Conservation (phyloP, 1,140 invertebrate species). For the Brachionus manjavacas region DNA sequence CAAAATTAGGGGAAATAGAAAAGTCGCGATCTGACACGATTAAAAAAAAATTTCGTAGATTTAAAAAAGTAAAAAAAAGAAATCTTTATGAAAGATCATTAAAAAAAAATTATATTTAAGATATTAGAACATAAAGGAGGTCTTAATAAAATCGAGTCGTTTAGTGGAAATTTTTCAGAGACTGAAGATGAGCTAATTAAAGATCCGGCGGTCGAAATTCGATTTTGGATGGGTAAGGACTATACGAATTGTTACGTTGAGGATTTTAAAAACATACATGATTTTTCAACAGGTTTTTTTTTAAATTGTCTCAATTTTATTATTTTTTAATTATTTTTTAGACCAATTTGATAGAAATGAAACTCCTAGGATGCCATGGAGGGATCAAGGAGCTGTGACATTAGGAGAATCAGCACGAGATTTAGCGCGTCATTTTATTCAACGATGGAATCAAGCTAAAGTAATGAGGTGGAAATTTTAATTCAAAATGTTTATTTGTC, state of each 20-base stretch:
- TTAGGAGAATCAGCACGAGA: slow-evolving; percentile 79
- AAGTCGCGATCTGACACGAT: neutral
- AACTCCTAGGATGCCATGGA: slow-evolving; percentile 95
- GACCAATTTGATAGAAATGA: slow-evolving; percentile 65
- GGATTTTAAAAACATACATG: slow-evolving; percentile 77
- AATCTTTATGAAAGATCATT: neutral
- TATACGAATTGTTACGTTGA: slow-evolving; percentile 96
- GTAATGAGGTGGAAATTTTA: neutral
- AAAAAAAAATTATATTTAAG: neutral
- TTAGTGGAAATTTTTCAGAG: neutral
- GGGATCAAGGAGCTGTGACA: slow-evolving; percentile 82
- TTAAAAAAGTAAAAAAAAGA: neutral
- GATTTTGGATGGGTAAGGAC: slow-evolving; percentile 86
- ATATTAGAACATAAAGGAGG: neutral
- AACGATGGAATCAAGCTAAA: slow-evolving; percentile 81
- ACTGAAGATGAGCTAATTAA: neutral
- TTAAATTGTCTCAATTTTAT: neutral
- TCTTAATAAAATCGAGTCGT: neutral
- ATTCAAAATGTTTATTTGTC: neutral
- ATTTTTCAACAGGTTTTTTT: slow-evolving; percentile 75
- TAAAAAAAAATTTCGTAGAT: neutral
- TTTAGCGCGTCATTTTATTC: slow-evolving; percentile 90
- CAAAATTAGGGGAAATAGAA: neutral
- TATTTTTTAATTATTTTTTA: slow-evolving; percentile 48
- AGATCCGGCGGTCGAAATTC: neutral